phyloP scores from a whole-genome alignment of 2,113 vertebrate species.

The Aegotheles bennettii region DNA sequence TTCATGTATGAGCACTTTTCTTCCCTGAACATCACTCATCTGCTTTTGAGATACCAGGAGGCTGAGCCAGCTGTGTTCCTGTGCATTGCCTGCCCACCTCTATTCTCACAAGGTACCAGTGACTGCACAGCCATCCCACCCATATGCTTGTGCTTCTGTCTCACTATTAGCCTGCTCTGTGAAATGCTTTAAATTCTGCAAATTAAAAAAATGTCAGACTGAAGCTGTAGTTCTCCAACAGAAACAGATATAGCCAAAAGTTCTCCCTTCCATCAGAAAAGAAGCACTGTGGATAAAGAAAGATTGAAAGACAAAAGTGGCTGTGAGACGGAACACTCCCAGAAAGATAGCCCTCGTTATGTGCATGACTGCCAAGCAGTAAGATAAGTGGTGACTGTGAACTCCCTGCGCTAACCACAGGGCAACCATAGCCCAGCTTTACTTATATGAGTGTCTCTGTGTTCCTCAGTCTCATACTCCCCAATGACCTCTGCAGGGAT shows the following conservation, averaged over 20 bases:
- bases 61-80: background rate
- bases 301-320: background rate
- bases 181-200: background rate
- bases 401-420: background rate
- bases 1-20: background rate
- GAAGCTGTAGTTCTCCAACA: background rate
- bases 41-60: background rate
- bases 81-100: background rate
- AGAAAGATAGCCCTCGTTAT: background rate
- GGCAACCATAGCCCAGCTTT: background rate
- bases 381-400: background rate
- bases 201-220: background rate
- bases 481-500: background rate
- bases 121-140: background rate
- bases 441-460: rapidly evolving
- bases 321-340: background rate
- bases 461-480: background rate
- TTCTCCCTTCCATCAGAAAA: background rate
- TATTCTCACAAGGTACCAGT: background rate
- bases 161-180: background rate
- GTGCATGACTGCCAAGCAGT: background rate
- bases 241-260: background rate
- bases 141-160: background rate
- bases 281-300: background rate
- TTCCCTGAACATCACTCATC: background rate